These are phyloP conservation scores for Sphecodes monilicornis DNA, from an alignment of 2,888 invertebrate genomes.

Conservation along the genomic window DNA sequence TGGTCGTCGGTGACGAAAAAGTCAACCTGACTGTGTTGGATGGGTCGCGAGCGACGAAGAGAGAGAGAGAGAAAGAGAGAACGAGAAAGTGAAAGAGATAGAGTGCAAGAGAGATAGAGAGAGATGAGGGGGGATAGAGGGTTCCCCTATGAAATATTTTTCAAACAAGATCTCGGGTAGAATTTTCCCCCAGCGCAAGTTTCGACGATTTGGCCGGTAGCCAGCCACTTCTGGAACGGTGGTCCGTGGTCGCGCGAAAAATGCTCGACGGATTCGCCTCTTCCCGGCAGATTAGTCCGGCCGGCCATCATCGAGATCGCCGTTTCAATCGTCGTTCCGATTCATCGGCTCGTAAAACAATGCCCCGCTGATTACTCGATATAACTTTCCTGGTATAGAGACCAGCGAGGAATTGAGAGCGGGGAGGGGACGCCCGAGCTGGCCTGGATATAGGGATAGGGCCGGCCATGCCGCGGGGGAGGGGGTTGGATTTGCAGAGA, in stretches of 20 bases:
- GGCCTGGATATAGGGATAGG: conserved; percentile 57
- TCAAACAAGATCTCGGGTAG: conserved; percentile 60
- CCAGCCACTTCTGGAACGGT: conserved; percentile 59
- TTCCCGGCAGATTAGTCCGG: conserved; percentile 58
- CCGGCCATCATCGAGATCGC: conserved; percentile 67
- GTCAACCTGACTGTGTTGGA: conserved; percentile 30
- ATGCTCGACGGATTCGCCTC: conserved; percentile 48
- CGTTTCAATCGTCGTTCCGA: conserved; percentile 80
- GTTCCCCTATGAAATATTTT: conserved; percentile 59
- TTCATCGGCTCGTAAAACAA: conserved; percentile 83
- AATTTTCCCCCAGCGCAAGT: conserved; percentile 52
- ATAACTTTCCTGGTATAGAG: conserved; percentile 74
- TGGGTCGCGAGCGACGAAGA: background rate
- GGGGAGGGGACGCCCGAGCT: background rate
- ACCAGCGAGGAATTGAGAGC: background rate
- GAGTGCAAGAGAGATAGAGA: background rate
- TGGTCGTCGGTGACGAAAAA: conserved; percentile 60
- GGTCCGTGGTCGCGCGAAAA: conserved; percentile 47
- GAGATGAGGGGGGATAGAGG: background rate
- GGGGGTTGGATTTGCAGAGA: conserved; percentile 76
- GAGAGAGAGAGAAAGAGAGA: background rate
- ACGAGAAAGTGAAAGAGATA: background rate
- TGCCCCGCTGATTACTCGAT: conserved; percentile 83
- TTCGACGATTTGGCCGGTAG: conserved; percentile 60
- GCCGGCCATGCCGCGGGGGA: no score